Conservation (phyloP, 2,113 vertebrate genomes). For the Tringa solitaria region DNA sequence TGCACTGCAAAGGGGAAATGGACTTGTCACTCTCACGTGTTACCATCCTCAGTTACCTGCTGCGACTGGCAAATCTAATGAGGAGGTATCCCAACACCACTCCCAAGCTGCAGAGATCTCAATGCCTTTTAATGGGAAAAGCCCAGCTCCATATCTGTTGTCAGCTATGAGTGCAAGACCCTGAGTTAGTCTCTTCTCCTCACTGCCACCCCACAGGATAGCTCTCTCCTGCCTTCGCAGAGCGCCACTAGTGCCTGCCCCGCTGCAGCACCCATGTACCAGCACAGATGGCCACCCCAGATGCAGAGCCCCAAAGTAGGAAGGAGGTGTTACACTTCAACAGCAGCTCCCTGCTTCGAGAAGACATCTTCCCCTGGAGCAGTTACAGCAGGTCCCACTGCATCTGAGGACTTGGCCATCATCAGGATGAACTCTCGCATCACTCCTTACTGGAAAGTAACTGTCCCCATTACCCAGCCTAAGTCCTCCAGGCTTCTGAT, state of each 20-base stretch:
- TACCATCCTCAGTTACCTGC: not conserved
- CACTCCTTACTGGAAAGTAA: not conserved
- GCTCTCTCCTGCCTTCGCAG: not conserved
- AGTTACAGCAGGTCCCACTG: not conserved
- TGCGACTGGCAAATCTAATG: not conserved
- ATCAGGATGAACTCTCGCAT: not conserved
- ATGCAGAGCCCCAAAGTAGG: not conserved
- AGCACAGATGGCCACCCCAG: rapidly evolving
- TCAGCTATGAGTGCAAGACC: not conserved
- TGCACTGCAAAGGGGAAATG: not conserved
- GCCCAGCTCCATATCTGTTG: not conserved
- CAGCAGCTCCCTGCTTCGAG: not conserved
- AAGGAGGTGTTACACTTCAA: not conserved
- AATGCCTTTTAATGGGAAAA: not conserved
- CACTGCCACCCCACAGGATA: not conserved
- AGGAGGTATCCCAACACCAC: not conserved
- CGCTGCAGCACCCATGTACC: rapidly evolving
- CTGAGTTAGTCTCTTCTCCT: not conserved
- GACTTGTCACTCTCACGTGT: not conserved
- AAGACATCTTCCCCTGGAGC: not conserved
- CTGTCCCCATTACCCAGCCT: not conserved
- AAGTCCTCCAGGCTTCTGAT: not conserved
- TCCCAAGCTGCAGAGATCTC: not conserved
- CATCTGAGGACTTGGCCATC: not conserved
- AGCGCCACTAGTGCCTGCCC: not conserved